phyloP scores from a whole-genome alignment of 2,888 invertebrate genomes.

The Macrosiphum euphorbiae region DNA sequence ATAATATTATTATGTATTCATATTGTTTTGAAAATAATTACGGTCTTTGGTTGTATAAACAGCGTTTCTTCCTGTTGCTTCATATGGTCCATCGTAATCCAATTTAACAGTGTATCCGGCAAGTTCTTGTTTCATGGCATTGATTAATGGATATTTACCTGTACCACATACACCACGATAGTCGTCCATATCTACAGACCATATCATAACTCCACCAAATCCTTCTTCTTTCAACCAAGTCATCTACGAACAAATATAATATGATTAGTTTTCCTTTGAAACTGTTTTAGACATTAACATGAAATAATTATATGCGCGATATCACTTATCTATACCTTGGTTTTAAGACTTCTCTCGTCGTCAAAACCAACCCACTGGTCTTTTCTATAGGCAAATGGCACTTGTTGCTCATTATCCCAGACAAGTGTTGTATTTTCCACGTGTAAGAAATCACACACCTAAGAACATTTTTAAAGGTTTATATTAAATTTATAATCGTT shows the following conservation, averaged over 20 bases:
- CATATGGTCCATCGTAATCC: slow-evolving; percentile 89
- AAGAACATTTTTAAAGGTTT: background rate
- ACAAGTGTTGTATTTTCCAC: slow-evolving; percentile 92
- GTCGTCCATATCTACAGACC: slow-evolving; percentile 97
- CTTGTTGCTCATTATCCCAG: slow-evolving; percentile 96
- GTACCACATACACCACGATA: slow-evolving; percentile 91
- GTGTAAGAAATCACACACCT: slow-evolving; percentile 90
- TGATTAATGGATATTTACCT: slow-evolving; percentile 90
- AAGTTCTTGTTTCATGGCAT: slow-evolving; percentile 87
- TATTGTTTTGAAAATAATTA: slow-evolving; percentile 73
- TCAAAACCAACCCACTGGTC: slow-evolving; percentile 97
- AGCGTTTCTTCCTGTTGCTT: slow-evolving; percentile 76
- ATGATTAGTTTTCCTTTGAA: background rate
- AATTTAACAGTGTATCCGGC: slow-evolving; percentile 84
- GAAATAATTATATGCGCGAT: background rate
- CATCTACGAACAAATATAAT: slow-evolving; percentile 75
- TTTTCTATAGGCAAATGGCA: slow-evolving; percentile 91
- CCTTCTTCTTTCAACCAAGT: slow-evolving; percentile 94
- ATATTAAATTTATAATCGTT: background rate
- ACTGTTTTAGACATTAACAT: background rate
- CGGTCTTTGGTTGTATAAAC: slow-evolving; percentile 91
- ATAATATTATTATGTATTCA: background rate
- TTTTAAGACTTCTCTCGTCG: slow-evolving; percentile 90
- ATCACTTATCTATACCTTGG: slow-evolving; percentile 79
- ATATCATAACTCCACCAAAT: slow-evolving; percentile 96